A percentile compares a stretch with the other conserved stretches of the same genome.
Evolutionary conservation across 2,113 vertebrate species (phyloP).

Genomic region (Pimephales promelas): DNA sequence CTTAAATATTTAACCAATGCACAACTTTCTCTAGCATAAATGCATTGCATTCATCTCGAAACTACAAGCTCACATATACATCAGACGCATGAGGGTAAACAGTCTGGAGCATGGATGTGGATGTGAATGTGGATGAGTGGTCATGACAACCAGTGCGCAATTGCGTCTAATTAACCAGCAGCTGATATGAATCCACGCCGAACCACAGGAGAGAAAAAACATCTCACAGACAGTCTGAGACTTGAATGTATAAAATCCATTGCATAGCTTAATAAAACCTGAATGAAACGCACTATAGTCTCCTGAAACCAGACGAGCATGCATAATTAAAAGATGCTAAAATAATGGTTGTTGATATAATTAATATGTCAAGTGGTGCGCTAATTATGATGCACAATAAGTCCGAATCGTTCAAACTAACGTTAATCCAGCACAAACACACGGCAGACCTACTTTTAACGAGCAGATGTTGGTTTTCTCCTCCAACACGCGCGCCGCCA

Average conservation of each 20-base stretch:
- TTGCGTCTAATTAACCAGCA: conserved; percentile 37
- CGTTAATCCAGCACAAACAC: neutral
- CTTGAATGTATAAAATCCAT: neutral
- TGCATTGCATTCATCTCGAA: neutral
- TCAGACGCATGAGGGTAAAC: neutral
- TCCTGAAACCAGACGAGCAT: neutral
- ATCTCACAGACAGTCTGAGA: neutral
- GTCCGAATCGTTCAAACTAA: neutral
- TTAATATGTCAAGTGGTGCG: neutral
- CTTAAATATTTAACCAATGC: neutral
- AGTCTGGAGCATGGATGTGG: conserved; percentile 10
- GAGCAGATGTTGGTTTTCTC: conserved; percentile 32
- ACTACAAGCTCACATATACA: neutral
- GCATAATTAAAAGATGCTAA: neutral
- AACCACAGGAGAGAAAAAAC: neutral
- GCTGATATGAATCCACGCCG: conserved; percentile 29
- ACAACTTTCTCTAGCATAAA: neutral
- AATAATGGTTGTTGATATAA: neutral
- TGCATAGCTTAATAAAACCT: neutral
- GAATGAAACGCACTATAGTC: neutral
- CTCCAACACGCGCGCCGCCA: neutral
- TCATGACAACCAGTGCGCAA: conserved; percentile 41
- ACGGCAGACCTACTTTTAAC: conserved; percentile 46
- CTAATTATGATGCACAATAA: neutral
- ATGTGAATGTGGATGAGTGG: conserved; percentile 31